A percentile compares a stretch with the other conserved stretches of the same genome.
Evolutionary conservation across 2,888 invertebrate species (phyloP).

Genomic region (Crocallis elinguaria): DNA sequence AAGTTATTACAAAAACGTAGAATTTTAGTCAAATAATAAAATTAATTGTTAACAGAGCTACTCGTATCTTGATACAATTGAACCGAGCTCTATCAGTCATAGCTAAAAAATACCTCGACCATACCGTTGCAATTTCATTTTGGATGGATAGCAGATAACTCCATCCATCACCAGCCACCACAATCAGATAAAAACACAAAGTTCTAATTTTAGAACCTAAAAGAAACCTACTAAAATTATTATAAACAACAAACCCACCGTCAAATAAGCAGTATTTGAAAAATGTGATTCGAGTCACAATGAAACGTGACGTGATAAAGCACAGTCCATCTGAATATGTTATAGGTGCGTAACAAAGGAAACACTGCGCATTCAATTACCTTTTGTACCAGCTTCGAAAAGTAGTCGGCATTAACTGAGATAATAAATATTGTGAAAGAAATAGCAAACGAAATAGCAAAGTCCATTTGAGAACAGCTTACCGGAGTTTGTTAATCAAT

Average conservation of each 20-base stretch:
- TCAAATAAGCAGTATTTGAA: conserved; percentile 2
- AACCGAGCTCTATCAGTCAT: no score
- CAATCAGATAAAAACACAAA: no score
- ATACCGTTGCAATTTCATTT: no score
- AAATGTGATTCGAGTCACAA: conserved; percentile 13
- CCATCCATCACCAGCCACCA: no score
- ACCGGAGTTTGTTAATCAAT: conserved; percentile 1
- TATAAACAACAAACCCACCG: background rate
- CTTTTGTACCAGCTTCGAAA: conserved; percentile 1
- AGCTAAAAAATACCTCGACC: no score
- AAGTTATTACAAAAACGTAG: no score
- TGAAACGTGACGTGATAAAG: conserved; percentile 28
- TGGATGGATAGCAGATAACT: no score
- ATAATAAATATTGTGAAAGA: conserved; percentile 7
- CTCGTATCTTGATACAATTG: no score
- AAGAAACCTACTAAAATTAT: no score
- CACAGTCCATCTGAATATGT: conserved; percentile 25
- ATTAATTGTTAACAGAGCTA: no score
- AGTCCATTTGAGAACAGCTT: conserved; percentile 1
- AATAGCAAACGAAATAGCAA: background rate
- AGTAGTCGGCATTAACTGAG: background rate
- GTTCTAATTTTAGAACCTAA: no score
- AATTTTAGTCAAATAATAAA: no score
- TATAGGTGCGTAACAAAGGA: conserved; percentile 23
- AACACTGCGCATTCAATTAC: conserved; percentile 16